These are phyloP conservation scores for Heterodera filipjevi DNA, from an alignment of 2,888 invertebrate genomes.

Conservation along the genomic window DNA sequence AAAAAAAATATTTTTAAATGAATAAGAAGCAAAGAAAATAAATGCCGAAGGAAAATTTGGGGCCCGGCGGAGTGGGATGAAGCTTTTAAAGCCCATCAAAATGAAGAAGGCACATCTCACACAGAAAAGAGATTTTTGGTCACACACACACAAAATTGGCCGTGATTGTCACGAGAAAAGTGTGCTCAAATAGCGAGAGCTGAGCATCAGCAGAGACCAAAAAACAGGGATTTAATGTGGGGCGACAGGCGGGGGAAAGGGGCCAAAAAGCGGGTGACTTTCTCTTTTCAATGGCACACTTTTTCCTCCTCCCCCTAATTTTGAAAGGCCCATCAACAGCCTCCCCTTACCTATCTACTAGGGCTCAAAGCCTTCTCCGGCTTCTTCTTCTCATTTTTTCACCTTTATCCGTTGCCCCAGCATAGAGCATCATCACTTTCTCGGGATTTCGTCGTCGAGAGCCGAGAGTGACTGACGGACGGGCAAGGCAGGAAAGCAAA, in stretches of 20 bases:
- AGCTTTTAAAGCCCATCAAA: neutral
- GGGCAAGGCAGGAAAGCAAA: neutral
- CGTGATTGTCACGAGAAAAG: neutral
- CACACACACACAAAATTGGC: neutral
- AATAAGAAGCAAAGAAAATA: neutral
- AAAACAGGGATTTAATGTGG: neutral
- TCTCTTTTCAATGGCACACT: neutral
- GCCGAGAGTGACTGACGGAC: neutral
- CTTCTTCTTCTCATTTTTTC: neutral
- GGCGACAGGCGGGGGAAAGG: neutral
- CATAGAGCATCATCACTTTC: too few species aligned
- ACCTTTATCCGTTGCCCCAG: too few species aligned
- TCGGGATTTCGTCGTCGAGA: conserved; percentile 6
- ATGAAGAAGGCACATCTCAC: neutral
- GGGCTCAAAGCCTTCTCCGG: too few species aligned
- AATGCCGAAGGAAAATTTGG: neutral
- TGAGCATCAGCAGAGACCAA: neutral
- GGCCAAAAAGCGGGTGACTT: neutral
- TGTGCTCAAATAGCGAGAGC: too few species aligned
- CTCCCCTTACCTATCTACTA: too few species aligned
- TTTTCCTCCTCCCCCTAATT: neutral
- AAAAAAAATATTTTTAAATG: too few species aligned
- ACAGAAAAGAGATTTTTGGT: neutral
- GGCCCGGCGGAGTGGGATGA: neutral
- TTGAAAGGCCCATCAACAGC: neutral